phyloP scores from a whole-genome alignment of 2,797 vertebrate species.

The Periparus ater region DNA sequence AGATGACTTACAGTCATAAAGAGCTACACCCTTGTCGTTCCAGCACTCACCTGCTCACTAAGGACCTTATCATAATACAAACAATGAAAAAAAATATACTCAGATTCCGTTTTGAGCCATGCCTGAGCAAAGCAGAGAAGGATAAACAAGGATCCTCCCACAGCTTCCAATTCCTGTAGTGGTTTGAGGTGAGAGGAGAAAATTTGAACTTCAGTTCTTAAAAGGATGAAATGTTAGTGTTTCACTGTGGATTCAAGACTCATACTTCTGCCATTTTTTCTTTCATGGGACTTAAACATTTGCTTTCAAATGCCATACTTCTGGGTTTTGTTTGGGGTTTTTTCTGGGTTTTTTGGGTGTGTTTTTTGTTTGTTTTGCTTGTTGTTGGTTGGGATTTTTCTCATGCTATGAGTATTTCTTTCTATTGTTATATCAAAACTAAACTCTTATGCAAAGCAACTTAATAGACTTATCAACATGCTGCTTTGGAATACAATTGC shows the following conservation, averaged over 20 bases:
- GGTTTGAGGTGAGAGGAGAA: background rate
- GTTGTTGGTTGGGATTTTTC: background rate
- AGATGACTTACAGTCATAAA: conserved; percentile 37
- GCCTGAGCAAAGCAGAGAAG: background rate
- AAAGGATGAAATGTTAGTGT: background rate
- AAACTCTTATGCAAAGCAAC: background rate
- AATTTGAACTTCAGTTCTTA: background rate
- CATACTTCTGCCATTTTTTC: background rate
- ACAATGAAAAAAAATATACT: background rate
- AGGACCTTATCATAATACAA: conserved; percentile 35
- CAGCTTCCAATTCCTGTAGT: background rate
- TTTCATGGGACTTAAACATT: background rate
- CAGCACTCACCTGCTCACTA: conserved; percentile 15
- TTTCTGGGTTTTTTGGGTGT: background rate
- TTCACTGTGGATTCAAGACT: background rate
- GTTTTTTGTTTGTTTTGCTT: background rate
- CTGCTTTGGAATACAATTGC: background rate
- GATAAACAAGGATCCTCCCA: background rate
- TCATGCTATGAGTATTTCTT: background rate
- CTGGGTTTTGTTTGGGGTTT: background rate
- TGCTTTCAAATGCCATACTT: background rate
- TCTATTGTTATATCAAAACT: background rate
- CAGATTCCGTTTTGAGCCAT: background rate
- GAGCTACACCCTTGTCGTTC: conserved; percentile 17
- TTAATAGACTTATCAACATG: background rate